phyloP scores from a whole-genome alignment of 37 sponge, comb jelly and placozoan genomes.

The Hexactinellida sp. region DNA sequence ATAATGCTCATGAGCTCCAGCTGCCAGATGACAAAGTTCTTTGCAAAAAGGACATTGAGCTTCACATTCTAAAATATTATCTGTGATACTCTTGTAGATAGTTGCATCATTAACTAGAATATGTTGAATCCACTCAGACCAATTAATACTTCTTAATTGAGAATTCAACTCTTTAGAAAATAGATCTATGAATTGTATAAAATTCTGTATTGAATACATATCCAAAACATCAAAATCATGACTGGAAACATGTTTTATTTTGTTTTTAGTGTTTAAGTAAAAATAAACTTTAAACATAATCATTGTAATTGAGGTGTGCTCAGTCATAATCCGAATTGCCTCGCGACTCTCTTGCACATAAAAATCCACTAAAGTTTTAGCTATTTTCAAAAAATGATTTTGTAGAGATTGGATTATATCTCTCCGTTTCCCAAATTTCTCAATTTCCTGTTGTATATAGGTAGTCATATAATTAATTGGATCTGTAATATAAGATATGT shows the following conservation, averaged over 20 bases:
- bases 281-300: neutral
- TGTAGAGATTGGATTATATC: neutral
- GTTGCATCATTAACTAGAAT: neutral
- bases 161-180: neutral
- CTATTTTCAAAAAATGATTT: no score
- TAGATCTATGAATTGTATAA: neutral
- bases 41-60: neutral
- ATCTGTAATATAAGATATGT: neutral
- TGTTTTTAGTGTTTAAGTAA: neutral
- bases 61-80: neutral
- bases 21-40: neutral
- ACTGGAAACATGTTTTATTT: neutral
- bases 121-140: neutral
- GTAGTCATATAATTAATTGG: neutral
- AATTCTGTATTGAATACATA: neutral
- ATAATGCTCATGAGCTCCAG: neutral
- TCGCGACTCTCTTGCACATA: neutral
- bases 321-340: neutral
- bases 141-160: neutral
- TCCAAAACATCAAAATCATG: neutral
- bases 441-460: neutral
- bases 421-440: neutral
- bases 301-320: neutral
- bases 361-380: neutral
- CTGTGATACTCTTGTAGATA: neutral